phyloP scores from a whole-genome alignment of 2,797 vertebrate genomes.

The Microchirus variegatus region DNA sequence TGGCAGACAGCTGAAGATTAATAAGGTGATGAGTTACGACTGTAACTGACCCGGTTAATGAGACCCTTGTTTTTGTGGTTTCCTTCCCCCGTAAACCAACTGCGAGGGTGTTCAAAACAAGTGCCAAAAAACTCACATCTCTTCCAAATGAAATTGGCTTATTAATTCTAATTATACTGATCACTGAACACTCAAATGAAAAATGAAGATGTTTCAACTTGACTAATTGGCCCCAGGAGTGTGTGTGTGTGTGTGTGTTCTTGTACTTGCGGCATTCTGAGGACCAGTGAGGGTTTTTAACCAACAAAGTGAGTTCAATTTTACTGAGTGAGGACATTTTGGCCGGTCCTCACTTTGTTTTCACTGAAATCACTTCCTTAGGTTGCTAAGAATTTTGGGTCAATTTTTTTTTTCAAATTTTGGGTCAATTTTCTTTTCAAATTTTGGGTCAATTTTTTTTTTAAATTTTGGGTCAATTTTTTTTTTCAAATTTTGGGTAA shows the following conservation, averaged over 20 bases:
- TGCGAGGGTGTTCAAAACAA: conserved; percentile 75
- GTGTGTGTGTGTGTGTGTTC: conserved; percentile 50
- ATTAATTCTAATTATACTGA: conserved; percentile 93
- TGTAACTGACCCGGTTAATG: conserved; percentile 78
- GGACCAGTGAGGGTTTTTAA: too few relatives aligned
- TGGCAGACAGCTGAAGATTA: conserved; percentile 59
- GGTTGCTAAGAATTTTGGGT: too few relatives aligned
- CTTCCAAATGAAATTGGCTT: conserved; percentile 81
- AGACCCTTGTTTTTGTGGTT: conserved; percentile 76
- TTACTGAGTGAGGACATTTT: too few relatives aligned
- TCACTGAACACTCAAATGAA: conserved; percentile 87
- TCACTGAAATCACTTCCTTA: too few relatives aligned
- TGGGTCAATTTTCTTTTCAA: too few relatives aligned
- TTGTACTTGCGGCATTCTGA: too few relatives aligned
- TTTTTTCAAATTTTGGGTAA: too few relatives aligned
- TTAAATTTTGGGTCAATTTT: too few relatives aligned
- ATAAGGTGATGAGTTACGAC: conserved; percentile 65
- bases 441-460: too few relatives aligned
- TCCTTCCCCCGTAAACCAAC: conserved; percentile 69
- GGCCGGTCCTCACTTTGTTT: too few relatives aligned
- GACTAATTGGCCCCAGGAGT: conserved; percentile 87
- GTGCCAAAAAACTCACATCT: conserved; percentile 80
- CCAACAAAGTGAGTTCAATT: too few relatives aligned
- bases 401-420: too few relatives aligned
- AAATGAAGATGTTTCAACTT: conserved; percentile 89